Evolutionary conservation across 2,113 vertebrate genomes (phyloP).

Genomic region (Dryoscopus gambensis): DNA sequence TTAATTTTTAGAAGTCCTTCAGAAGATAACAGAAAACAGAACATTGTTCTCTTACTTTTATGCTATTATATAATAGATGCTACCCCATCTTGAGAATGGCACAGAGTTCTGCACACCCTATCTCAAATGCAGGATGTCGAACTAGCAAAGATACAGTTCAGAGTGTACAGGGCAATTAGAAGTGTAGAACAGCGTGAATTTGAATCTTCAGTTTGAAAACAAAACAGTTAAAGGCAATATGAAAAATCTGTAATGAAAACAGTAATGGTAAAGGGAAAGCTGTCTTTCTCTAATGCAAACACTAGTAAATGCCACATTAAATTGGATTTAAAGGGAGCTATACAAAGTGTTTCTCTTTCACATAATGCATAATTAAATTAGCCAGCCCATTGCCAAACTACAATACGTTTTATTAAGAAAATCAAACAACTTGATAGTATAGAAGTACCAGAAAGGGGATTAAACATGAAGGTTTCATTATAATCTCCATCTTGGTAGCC

Average conservation of each 20-base stretch:
- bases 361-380: not conserved
- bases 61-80: not conserved
- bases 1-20: not conserved
- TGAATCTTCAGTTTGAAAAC: not conserved
- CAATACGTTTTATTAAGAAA: not conserved
- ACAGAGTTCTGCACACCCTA: not conserved
- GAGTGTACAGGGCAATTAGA: not conserved
- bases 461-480: not conserved
- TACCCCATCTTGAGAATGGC: not conserved
- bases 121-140: not conserved
- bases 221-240: not conserved
- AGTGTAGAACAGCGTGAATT: not conserved
- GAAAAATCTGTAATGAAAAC: not conserved
- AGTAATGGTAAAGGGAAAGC: not conserved
- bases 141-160: not conserved
- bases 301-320: not conserved
- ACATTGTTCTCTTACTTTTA: not conserved
- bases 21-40: not conserved
- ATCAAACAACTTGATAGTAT: not conserved
- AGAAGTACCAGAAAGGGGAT: not conserved
- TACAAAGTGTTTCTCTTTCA: not conserved
- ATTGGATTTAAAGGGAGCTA: not conserved
- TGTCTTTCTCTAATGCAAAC: not conserved
- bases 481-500: not conserved
- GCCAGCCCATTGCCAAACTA: not conserved